These are phyloP conservation scores for Borostomias antarcticus DNA, from an alignment of 2,797 vertebrate species.

Conservation along the genomic window DNA sequence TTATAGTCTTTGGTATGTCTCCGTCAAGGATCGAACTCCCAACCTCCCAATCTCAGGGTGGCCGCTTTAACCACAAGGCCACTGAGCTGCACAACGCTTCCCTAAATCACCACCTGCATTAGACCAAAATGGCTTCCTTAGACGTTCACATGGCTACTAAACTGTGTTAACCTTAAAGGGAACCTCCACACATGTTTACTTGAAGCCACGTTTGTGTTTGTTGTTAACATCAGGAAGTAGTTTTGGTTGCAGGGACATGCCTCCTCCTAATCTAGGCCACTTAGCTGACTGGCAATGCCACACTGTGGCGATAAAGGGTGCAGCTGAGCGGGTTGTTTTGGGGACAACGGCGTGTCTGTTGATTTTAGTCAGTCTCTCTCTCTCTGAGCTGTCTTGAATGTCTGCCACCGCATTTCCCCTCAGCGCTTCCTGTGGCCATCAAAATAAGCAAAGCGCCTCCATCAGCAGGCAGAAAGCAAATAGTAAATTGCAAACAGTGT, in stretches of 20 bases:
- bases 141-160: background rate
- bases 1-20: too few species aligned
- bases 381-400: slow-evolving; percentile 32
- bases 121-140: background rate
- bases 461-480: slow-evolving; percentile 25
- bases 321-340: slow-evolving; percentile 6
- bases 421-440: slow-evolving; percentile 33
- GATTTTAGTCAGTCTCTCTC: background rate
- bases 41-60: too few species aligned
- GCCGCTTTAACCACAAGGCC: too few species aligned
- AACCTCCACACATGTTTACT: background rate
- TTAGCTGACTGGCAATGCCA: background rate
- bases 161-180: background rate
- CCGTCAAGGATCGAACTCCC: too few species aligned
- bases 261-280: background rate
- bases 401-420: slow-evolving; percentile 16
- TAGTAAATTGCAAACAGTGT: slow-evolving; percentile 13
- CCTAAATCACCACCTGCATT: background rate
- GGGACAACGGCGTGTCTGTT: slow-evolving; percentile 15
- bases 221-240: background rate
- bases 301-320: background rate
- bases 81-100: background rate
- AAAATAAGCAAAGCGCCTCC: slow-evolving; percentile 36
- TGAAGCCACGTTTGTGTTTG: background rate
- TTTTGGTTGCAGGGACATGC: slow-evolving; percentile 1